phyloP scores from a whole-genome alignment of 2,797 vertebrate species.

The Sebastes matsubarae region DNA sequence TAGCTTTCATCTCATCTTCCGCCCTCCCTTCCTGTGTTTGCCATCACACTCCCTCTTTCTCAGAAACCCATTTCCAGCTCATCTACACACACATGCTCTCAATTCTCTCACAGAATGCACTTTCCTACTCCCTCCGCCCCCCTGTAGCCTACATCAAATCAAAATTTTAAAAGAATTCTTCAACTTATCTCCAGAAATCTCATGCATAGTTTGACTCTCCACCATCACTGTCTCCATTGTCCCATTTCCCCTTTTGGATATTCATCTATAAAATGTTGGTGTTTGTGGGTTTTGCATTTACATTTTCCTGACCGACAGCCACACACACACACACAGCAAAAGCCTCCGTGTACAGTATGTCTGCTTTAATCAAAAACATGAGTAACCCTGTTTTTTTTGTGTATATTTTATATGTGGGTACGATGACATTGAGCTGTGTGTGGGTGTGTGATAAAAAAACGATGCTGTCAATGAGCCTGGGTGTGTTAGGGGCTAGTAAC shows the following conservation, averaged over 20 bases:
- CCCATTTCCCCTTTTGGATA: neutral
- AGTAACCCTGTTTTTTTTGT: neutral
- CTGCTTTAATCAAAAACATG: constrained; percentile 15
- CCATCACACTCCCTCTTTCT: constrained; percentile 27
- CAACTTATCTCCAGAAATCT: constrained; percentile 14
- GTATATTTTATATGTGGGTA: neutral
- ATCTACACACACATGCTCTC: constrained; percentile 30
- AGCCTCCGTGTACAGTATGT: neutral
- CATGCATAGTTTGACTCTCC: constrained; percentile 1
- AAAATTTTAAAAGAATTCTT: constrained; percentile 17
- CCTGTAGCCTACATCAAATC: constrained; percentile 16
- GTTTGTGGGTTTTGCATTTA: neutral
- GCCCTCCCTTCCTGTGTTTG: constrained; percentile 20
- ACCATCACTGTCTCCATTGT: neutral
- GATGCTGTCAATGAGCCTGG: neutral
- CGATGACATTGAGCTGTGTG: neutral
- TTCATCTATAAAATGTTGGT: neutral
- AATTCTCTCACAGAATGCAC: constrained; percentile 16
- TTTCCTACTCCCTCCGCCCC: neutral
- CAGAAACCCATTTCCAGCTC: constrained; percentile 46
- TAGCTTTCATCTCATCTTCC: constrained; percentile 35
- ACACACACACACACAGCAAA: neutral
- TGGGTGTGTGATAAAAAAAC: neutral
- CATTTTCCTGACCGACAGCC: neutral
- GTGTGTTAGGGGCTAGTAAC: neutral